These are phyloP conservation scores for Lepus oiostolus DNA, from an alignment of 2,797 vertebrate species.

Conservation along the genomic window DNA sequence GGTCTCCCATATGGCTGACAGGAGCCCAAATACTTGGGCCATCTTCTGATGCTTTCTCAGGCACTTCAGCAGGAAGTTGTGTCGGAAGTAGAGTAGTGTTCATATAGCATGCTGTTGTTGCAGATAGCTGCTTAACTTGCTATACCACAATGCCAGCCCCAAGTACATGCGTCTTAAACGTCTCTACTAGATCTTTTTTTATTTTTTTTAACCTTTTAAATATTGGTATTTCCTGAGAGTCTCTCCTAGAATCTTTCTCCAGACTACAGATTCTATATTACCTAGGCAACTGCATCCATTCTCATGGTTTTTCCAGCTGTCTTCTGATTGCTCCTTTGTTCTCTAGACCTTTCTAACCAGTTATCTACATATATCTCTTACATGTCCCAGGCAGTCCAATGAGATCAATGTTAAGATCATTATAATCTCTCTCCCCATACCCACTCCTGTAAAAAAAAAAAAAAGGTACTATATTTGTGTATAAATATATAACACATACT, in stretches of 20 bases:
- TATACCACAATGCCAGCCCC: too few relatives aligned
- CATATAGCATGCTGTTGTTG: too few relatives aligned
- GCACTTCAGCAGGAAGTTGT: too few relatives aligned
- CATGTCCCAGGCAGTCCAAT: not conserved
- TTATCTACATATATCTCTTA: not conserved
- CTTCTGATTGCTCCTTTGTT: conserved; percentile 34
- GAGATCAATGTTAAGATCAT: not conserved
- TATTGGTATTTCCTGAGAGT: conserved; percentile 34
- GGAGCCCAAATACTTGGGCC: too few relatives aligned
- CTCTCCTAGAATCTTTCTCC: not conserved
- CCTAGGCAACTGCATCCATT: not conserved
- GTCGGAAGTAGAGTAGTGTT: too few relatives aligned
- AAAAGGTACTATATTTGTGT: not conserved
- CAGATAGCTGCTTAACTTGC: too few relatives aligned
- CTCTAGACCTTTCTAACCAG: not conserved
- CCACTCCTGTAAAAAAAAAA: not conserved
- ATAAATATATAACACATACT: not conserved
- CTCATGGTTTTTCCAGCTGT: not conserved
- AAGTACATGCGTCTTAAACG: not conserved
- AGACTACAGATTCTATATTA: not conserved
- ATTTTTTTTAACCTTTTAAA: conserved; percentile 15
- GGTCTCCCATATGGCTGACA: too few relatives aligned
- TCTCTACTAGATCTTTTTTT: not conserved
- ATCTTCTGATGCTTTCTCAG: too few relatives aligned
- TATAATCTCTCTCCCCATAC: not conserved